Evolutionary conservation across 2,888 invertebrate species (phyloP).

Genomic region (Andrena chrysosceles): DNA sequence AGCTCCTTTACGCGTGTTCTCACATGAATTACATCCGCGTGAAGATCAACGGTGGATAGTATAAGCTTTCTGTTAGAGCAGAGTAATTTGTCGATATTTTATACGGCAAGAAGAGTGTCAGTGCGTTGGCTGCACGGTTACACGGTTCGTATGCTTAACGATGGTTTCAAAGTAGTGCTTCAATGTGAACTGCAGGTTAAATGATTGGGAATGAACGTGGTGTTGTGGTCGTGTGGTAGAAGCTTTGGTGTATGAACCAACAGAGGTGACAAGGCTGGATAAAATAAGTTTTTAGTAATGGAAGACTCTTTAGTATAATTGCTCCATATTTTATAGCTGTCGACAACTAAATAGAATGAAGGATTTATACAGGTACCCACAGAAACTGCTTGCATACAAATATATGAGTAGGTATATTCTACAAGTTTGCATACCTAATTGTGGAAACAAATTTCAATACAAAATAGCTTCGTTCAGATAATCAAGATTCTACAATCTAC

Average conservation of each 20-base stretch:
- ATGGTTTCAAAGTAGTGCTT: background rate
- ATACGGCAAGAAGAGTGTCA: conserved; percentile 17
- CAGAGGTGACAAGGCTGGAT: background rate
- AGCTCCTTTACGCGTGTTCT: conserved; percentile 51
- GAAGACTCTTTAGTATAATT: no score
- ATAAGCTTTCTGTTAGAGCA: conserved; percentile 38
- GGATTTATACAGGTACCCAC: no score
- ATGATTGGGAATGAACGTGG: conserved; percentile 13
- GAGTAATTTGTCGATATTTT: conserved; percentile 53
- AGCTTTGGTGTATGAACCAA: background rate
- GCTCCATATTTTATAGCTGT: no score
- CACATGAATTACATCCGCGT: conserved; percentile 60
- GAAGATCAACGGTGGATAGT: conserved; percentile 41
- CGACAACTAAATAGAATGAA: no score
- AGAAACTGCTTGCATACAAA: no score
- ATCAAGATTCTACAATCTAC: no score
- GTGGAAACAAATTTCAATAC: no score
- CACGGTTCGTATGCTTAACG: conserved; percentile 18
- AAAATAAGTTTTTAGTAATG: background rate
- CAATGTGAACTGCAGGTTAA: background rate
- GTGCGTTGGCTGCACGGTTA: conserved; percentile 22
- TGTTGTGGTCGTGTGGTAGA: background rate
- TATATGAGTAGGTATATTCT: no score
- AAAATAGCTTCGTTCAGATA: no score
- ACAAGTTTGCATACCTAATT: no score